Evolutionary conservation across 2,888 invertebrate species (phyloP).

Genomic region (Sarcophaga rosellei): DNA sequence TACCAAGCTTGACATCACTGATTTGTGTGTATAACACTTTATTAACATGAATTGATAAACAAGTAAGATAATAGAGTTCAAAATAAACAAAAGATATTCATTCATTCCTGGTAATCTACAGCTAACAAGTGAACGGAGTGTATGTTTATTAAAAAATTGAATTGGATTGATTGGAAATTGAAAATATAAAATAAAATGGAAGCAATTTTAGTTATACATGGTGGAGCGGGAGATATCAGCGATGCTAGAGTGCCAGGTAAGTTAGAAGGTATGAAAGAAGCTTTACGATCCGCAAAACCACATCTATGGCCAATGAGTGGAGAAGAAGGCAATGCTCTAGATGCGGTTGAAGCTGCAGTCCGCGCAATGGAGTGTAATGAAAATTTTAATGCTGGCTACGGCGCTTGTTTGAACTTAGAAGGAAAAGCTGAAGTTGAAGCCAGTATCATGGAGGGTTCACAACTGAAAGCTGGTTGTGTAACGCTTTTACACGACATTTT

Average conservation of each 20-base stretch:
- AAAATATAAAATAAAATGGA: slow-evolving; percentile 23
- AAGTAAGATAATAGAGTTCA: too few relatives aligned
- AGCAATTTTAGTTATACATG: slow-evolving; percentile 89
- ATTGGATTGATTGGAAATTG: too few relatives aligned
- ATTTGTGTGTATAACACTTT: too few relatives aligned
- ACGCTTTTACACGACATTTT: slow-evolving; percentile 88
- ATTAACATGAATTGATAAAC: too few relatives aligned
- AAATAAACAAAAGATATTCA: too few relatives aligned
- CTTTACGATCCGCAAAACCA: slow-evolving; percentile 81
- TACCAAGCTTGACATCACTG: too few relatives aligned
- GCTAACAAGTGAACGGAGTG: too few relatives aligned
- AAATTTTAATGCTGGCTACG: slow-evolving; percentile 91
- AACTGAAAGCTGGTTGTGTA: slow-evolving; percentile 87
- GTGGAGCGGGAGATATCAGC: slow-evolving; percentile 90
- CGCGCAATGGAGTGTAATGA: slow-evolving; percentile 88
- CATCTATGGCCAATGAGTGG: slow-evolving; percentile 57
- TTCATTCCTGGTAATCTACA: too few relatives aligned
- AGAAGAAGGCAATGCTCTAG: slow-evolving; percentile 84
- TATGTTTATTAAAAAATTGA: too few relatives aligned
- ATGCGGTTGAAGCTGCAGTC: slow-evolving; percentile 88
- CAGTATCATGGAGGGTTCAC: slow-evolving; percentile 89
- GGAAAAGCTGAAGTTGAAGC: slow-evolving; percentile 94
- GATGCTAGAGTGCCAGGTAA: slow-evolving; percentile 84
- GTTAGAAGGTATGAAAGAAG: slow-evolving; percentile 85
- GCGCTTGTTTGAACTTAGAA: slow-evolving; percentile 88